Percentiles rank a stretch among this genome's conserved stretches.
These are phyloP conservation scores for Brachypalpus laphriformis DNA, from an alignment of 2,888 invertebrate species.

Conservation along the genomic window DNA sequence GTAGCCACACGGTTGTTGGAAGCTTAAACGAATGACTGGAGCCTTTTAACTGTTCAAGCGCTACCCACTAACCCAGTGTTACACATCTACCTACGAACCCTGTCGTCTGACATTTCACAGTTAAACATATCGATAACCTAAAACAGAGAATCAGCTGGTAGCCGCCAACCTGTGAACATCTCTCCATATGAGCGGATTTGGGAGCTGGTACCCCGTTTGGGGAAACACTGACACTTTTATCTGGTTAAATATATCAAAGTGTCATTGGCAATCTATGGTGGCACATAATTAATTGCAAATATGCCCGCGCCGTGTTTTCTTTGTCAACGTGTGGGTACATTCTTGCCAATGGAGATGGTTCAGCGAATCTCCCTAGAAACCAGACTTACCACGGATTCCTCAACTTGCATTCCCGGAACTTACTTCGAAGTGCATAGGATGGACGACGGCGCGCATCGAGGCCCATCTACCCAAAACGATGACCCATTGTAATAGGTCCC, in stretches of 20 bases:
- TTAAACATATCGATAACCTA: conserved; percentile 57
- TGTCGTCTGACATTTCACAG: conserved; percentile 50
- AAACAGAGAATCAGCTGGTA: conserved; percentile 55
- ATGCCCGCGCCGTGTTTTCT: conserved; percentile 6
- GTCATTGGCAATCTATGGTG: conserved; percentile 51
- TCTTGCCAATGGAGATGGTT: not conserved
- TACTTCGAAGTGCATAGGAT: conserved; percentile 1
- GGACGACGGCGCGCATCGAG: not conserved
- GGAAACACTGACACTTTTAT: conserved; percentile 63
- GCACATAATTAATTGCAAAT: conserved; percentile 70
- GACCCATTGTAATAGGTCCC: conserved; percentile 24
- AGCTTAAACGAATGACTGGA: conserved; percentile 62
- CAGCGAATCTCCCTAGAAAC: not conserved
- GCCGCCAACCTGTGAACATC: conserved; percentile 42
- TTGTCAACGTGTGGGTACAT: conserved; percentile 3
- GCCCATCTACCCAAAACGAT: conserved; percentile 25
- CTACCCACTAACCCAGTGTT: conserved; percentile 70
- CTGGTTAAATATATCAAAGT: conserved; percentile 65
- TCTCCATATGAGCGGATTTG: conserved; percentile 12
- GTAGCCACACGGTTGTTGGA: conserved; percentile 7
- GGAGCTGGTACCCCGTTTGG: conserved; percentile 13
- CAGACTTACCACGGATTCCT: not conserved
- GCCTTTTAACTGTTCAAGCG: conserved; percentile 59
- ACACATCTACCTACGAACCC: conserved; percentile 62
- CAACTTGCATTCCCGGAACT: conserved; percentile 28